These are phyloP conservation scores for Drosophila paulistorum DNA, from an alignment of 1,140 invertebrate genomes.

Conservation along the genomic window DNA sequence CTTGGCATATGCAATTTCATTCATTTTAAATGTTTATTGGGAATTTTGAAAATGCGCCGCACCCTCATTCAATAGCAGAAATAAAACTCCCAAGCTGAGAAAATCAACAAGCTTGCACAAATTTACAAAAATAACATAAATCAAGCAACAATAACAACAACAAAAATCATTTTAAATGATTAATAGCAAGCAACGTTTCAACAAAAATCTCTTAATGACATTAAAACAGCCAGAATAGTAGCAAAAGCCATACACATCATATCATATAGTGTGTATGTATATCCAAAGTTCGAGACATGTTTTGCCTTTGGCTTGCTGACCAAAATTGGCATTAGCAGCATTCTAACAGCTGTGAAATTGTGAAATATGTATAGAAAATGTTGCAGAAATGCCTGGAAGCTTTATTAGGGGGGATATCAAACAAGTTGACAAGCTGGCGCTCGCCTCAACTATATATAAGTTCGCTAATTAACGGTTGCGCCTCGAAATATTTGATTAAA, in stretches of 20 bases:
- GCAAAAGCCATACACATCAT: slow-evolving; percentile 27
- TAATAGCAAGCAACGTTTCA: slow-evolving; percentile 69
- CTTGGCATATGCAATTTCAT: slow-evolving; percentile 57
- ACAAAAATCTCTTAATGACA: slow-evolving; percentile 72
- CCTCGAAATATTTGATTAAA: slow-evolving; percentile 70
- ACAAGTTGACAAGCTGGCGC: slow-evolving; percentile 75
- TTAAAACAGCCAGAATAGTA: slow-evolving; percentile 47
- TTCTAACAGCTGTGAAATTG: slow-evolving; percentile 36
- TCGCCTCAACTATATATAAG: slow-evolving; percentile 52
- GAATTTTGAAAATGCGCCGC: slow-evolving; percentile 25
- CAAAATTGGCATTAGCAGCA: slow-evolving; percentile 12
- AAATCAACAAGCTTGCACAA: slow-evolving; percentile 36
- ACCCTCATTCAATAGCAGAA: slow-evolving; percentile 41
- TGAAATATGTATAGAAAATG: slow-evolving; percentile 53
- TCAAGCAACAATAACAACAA: slow-evolving; percentile 41
- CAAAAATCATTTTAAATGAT: slow-evolving; percentile 70
- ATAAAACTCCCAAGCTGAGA: slow-evolving; percentile 20
- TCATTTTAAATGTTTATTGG: slow-evolving; percentile 57
- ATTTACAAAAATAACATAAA: slow-evolving; percentile 50
- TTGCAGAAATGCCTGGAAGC: slow-evolving; percentile 38
- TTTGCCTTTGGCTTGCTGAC: slow-evolving; percentile 33
- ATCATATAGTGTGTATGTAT: slow-evolving; percentile 17
- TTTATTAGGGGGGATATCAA: slow-evolving; percentile 34
- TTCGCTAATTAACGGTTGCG: slow-evolving; percentile 78
- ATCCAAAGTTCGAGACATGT: slow-evolving; percentile 35